Evolutionary conservation across 1,140 invertebrate species (phyloP).

Genomic region (Lanistes nyassanus): DNA sequence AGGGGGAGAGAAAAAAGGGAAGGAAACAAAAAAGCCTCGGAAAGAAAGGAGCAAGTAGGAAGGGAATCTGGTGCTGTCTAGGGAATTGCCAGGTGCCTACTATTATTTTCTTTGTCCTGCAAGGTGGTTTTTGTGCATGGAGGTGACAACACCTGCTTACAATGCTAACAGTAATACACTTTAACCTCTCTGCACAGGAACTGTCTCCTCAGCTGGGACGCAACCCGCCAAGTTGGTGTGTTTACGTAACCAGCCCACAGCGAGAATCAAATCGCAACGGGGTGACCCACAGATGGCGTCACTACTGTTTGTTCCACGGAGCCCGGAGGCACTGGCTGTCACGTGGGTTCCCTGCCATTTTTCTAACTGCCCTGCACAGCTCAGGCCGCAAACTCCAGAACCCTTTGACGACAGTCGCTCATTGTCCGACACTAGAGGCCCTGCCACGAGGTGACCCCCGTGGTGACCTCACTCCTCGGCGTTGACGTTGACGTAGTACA

Average conservation of each 20-base stretch:
- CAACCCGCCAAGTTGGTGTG: no score
- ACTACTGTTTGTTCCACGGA: no score
- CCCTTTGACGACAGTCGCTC: background rate
- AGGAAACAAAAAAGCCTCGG: background rate
- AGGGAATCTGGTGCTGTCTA: background rate
- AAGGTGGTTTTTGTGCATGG: background rate
- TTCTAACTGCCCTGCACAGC: background rate
- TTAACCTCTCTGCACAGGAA: no score
- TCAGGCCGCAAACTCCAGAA: background rate
- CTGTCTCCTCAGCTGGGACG: no score
- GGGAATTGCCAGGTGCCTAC: background rate
- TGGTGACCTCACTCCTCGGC: background rate
- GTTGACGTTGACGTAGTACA: conserved; percentile 59
- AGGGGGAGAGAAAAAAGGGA: background rate
- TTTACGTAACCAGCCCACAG: no score
- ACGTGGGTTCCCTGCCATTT: no score
- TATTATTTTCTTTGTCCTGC: background rate
- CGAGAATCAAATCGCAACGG: no score
- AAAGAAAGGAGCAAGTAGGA: background rate
- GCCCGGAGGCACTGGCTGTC: no score
- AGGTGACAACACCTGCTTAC: background rate
- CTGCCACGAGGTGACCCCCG: background rate
- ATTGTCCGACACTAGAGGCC: background rate
- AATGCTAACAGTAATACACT: no score
- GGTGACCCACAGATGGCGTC: no score